Evolutionary conservation across 2,113 vertebrate species (phyloP).

Genomic region (Aldabrachelys gigantea): DNA sequence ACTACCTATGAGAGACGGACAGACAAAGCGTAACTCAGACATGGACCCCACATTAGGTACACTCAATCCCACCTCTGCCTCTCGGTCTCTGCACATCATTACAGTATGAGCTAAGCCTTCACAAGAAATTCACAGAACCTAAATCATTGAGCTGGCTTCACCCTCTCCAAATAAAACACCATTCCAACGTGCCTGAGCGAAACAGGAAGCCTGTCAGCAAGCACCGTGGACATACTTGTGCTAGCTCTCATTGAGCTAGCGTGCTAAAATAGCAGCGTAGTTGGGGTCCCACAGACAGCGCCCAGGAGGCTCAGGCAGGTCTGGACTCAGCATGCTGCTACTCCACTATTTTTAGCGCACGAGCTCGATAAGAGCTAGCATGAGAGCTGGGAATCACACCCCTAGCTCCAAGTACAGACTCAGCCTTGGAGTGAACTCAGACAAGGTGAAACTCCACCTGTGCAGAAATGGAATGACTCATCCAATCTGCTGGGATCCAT

Average conservation of each 20-base stretch:
- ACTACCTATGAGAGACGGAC: neutral
- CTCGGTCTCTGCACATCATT: neutral
- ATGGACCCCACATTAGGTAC: neutral
- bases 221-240: neutral
- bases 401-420: too few species aligned
- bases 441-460: neutral
- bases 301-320: neutral
- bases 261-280: too few species aligned
- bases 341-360: neutral
- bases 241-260: too few species aligned
- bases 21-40: neutral
- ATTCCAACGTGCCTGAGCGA: neutral
- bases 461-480: neutral
- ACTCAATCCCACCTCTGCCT: neutral
- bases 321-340: neutral
- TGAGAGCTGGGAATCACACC: neutral
- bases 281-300: too few species aligned
- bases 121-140: neutral
- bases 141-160: neutral
- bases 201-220: neutral
- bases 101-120: neutral
- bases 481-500: neutral
- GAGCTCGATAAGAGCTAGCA: neutral
- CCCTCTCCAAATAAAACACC: neutral
- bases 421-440: neutral